Percentiles rank a stretch among this genome's conserved stretches.
phyloP scores from a whole-genome alignment of 2,888 invertebrate genomes.

The Diadromus collaris region DNA sequence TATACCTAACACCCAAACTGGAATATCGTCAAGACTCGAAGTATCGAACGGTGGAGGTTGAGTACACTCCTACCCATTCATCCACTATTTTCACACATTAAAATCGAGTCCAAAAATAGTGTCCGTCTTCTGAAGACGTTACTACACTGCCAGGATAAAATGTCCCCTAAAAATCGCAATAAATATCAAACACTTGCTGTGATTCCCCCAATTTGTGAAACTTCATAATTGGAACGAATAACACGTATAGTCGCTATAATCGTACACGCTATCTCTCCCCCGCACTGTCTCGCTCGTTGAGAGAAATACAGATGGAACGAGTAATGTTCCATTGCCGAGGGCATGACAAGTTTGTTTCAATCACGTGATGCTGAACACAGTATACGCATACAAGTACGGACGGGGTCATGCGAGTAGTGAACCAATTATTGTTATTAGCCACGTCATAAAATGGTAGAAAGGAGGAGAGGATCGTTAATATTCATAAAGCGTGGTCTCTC shows the following conservation, averaged over 20 bases:
- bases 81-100: no score
- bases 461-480: conserved; percentile 65
- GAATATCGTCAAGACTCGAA: no score
- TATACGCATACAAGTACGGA: conserved; percentile 47
- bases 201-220: conserved; percentile 47
- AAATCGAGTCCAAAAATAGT: no score
- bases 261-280: conserved; percentile 15
- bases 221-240: conserved; percentile 48
- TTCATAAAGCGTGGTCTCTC: conserved; percentile 65
- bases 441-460: conserved; percentile 59
- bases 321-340: conserved; percentile 51
- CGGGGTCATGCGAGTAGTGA: conserved; percentile 57
- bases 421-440: conserved; percentile 70
- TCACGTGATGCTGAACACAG: conserved; percentile 62
- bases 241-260: conserved; percentile 20
- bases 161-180: conserved; percentile 10
- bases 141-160: neutral
- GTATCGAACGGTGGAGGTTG: no score
- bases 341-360: conserved; percentile 70
- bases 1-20: no score
- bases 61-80: no score
- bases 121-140: neutral
- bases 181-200: conserved; percentile 29
- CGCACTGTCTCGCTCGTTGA: conserved; percentile 25
- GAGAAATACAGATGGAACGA: conserved; percentile 28